Percentiles rank a stretch among this genome's conserved stretches.
Evolutionary conservation across 1,140 invertebrate species (phyloP).

Genomic region (Cyclargus thomasi): DNA sequence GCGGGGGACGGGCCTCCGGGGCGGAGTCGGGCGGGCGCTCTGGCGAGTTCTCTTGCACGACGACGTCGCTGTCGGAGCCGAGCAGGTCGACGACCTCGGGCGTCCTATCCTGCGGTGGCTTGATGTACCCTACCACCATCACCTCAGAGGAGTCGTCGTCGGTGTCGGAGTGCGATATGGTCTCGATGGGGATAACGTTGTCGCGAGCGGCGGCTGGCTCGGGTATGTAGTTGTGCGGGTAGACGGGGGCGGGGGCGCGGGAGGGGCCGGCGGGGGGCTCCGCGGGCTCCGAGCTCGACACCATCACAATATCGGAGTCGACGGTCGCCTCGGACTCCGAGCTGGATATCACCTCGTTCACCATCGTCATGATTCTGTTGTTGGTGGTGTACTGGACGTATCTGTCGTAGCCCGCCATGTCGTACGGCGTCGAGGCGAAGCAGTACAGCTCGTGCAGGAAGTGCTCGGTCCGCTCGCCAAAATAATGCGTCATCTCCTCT

Average conservation of each 20-base stretch:
- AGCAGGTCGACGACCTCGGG: conserved; percentile 76
- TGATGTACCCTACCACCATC: conserved; percentile 70
- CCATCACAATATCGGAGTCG: conserved; percentile 65
- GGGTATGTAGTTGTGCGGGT: conserved; percentile 47
- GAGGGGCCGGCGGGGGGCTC: conserved; percentile 50
- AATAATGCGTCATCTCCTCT: conserved; percentile 75
- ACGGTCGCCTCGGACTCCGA: conserved; percentile 59
- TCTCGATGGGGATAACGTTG: conserved; percentile 65
- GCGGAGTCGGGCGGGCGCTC: conserved; percentile 26
- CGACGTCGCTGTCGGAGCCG: conserved; percentile 76
- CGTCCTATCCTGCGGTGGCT: conserved; percentile 76
- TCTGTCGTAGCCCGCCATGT: conserved; percentile 86
- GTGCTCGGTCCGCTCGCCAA: conserved; percentile 81
- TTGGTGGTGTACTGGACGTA: conserved; percentile 73
- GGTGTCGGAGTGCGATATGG: conserved; percentile 66
- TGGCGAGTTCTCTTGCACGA: conserved; percentile 65
- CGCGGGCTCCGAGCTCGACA: conserved; percentile 46
- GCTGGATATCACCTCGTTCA: conserved; percentile 64
- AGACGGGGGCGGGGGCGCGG: conserved; percentile 39
- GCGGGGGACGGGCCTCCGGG: conserved; percentile 24
- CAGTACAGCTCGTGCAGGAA: conserved; percentile 93
- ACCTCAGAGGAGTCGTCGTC: conserved; percentile 68
- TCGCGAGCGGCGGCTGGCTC: conserved; percentile 29
- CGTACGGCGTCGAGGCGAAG: conserved; percentile 90
- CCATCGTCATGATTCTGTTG: conserved; percentile 45